Percentiles rank a stretch among this genome's conserved stretches.
These are phyloP conservation scores for Dromius quadrimaculatus DNA, from an alignment of 2,888 invertebrate genomes.

Conservation along the genomic window DNA sequence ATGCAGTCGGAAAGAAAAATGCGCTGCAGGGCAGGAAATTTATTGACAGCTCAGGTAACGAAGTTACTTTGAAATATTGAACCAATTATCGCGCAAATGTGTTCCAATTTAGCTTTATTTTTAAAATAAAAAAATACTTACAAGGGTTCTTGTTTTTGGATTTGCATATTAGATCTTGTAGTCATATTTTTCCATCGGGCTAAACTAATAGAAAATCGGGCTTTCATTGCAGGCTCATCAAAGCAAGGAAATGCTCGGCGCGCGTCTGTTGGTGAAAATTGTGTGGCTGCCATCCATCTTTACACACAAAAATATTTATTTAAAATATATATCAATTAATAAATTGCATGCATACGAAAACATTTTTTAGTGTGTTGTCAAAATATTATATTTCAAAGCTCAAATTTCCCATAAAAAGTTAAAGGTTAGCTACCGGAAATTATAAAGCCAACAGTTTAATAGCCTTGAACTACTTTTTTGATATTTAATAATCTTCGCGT, in stretches of 20 bases:
- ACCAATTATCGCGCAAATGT: constrained; percentile 12
- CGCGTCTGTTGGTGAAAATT: constrained; percentile 84
- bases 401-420: constrained; percentile 15
- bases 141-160: constrained; percentile 61
- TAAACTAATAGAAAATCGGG: constrained; percentile 79
- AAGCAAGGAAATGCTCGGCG: constrained; percentile 89
- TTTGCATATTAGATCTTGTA: constrained; percentile 78
- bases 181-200: constrained; percentile 69
- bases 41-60: constrained; percentile 28
- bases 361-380: neutral
- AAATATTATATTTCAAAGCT: constrained; percentile 2
- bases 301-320: neutral
- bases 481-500: neutral
- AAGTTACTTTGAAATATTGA: constrained; percentile 21
- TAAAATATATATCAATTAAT: too few species aligned
- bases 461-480: neutral
- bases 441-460: neutral
- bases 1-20: constrained; percentile 28
- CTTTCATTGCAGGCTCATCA: constrained; percentile 87
- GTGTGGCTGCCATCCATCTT: constrained; percentile 84
- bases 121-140: constrained; percentile 54
- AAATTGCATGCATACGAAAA: too few species aligned
- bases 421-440: constrained; percentile 5
- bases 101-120: neutral
- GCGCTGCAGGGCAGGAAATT: constrained; percentile 16